phyloP scores from a whole-genome alignment of 2,113 vertebrate species.

The Cryptomyrus ogoouensis region DNA sequence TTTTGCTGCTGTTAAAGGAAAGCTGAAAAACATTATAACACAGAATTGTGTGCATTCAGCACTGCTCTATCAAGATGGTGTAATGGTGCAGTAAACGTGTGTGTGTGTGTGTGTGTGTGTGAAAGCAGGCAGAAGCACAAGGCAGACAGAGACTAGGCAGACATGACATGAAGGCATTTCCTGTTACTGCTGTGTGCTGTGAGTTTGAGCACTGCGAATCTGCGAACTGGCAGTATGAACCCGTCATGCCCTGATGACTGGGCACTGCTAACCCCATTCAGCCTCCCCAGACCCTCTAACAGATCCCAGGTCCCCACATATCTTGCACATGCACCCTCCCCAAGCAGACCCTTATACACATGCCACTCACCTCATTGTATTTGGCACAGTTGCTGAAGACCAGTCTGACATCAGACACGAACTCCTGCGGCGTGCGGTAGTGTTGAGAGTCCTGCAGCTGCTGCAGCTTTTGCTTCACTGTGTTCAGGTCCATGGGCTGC shows the following conservation, averaged over 20 bases:
- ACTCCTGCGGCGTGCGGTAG: conserved; percentile 81
- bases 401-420: conserved; percentile 88
- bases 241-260: neutral
- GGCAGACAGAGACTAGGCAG: neutral
- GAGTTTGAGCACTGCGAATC: neutral
- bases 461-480: conserved; percentile 89
- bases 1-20: neutral
- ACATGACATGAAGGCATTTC: neutral
- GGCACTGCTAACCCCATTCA: neutral
- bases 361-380: conserved; percentile 97
- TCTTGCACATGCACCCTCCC: neutral
- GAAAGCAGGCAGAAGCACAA: neutral
- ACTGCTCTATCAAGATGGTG: neutral
- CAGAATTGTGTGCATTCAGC: neutral
- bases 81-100: neutral
- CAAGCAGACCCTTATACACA: conserved; percentile 39
- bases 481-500: conserved; percentile 93
- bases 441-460: conserved; percentile 78
- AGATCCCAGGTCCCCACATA: neutral
- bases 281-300: neutral
- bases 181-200: neutral
- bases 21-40: neutral
- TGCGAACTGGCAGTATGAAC: neutral
- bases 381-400: conserved; percentile 98
- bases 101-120: too few species aligned